Evolutionary conservation across 2,888 invertebrate genomes (phyloP), one percentile per base, ranked within the genome.

Genomic region (Cinara cedri): DNA sequence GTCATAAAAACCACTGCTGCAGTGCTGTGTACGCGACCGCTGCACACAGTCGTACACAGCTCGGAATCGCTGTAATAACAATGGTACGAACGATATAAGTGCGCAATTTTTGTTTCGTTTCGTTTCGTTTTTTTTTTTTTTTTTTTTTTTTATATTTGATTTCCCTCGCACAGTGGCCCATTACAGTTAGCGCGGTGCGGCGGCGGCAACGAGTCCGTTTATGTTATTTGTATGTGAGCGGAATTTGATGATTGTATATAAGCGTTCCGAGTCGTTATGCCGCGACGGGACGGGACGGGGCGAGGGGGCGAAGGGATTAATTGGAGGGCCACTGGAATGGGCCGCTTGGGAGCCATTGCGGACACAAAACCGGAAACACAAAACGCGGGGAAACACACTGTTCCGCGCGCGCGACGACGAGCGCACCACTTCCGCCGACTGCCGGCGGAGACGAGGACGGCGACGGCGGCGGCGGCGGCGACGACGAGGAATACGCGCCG

Each of bases 301-400:
- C 13, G 57, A 9, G 74, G 60, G 21, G 72, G 57, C 57, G 57
- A 72, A 70, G 70, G 81, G 82, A 83, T 80, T 81, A 81, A 82
- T 81, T 81, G 82, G 82, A 82, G 82, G 78, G 68, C 78, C 78
- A 49, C 81, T 82, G 81, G 81, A 83, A 82, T 82, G 82, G 82
- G 78, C 34, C 83, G 81, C 82, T 70, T 24, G 82, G 83, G 83
- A 81, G 81, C 82, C 82, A 82, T 83, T 81, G 80, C 51, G 71
- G 24, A 83, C 83, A 83, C 57, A 57, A 83, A 82, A 82, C 16
- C 54, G n/a, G n/a, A n/a, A n/a, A n/a, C n/a, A n/a, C n/a, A n/a
- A n/a, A 83, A 82, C 82, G 54, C 54, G n/a, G n/a, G n/a, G n/a
- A n/a, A n/a, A n/a, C n/a, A n/a, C n/a, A n/a, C n/a, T n/a, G n/a